A percentile compares a stretch with the other conserved stretches of the same genome.
phyloP scores from a whole-genome alignment of 1,140 invertebrate genomes.

The Drosophila ficusphila region DNA sequence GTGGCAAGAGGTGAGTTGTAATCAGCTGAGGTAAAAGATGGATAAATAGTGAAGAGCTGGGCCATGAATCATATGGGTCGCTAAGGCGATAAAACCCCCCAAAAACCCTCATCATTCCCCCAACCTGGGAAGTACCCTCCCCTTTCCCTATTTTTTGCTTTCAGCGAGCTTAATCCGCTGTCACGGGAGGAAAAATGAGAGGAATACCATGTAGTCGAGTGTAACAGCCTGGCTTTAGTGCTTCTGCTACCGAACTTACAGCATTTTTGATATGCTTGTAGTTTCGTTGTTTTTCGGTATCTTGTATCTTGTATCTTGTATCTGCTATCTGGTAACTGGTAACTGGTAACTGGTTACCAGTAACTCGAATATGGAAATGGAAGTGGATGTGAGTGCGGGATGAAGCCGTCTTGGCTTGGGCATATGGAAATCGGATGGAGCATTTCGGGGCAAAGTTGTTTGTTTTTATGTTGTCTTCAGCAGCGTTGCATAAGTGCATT shows the following conservation, averaged over 20 bases:
- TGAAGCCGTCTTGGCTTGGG: constrained; percentile 2
- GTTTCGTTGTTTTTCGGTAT: constrained; percentile 11
- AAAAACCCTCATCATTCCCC: neutral
- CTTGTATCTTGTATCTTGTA: neutral
- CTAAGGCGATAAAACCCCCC: neutral
- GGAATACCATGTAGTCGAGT: neutral
- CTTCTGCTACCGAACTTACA: neutral
- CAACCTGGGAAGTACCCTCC: neutral
- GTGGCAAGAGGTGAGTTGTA: too few species aligned
- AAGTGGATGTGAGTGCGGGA: neutral
- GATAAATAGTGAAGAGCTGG: neutral
- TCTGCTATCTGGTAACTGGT: too few species aligned
- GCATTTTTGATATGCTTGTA: constrained; percentile 31
- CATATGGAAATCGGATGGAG: constrained; percentile 41
- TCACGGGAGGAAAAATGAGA: neutral
- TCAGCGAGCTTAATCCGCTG: constrained; percentile 4
- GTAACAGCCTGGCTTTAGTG: constrained; percentile 33
- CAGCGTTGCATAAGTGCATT: constrained; percentile 76
- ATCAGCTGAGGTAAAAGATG: neutral
- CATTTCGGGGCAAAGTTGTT: constrained; percentile 33
- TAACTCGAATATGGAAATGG: neutral
- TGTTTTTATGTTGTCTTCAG: constrained; percentile 53
- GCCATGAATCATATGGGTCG: neutral
- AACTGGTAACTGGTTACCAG: neutral
- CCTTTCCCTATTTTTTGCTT: too few species aligned